Evolutionary conservation across 2,797 vertebrate species (phyloP).

Genomic region (Sibirionetta formosa): DNA sequence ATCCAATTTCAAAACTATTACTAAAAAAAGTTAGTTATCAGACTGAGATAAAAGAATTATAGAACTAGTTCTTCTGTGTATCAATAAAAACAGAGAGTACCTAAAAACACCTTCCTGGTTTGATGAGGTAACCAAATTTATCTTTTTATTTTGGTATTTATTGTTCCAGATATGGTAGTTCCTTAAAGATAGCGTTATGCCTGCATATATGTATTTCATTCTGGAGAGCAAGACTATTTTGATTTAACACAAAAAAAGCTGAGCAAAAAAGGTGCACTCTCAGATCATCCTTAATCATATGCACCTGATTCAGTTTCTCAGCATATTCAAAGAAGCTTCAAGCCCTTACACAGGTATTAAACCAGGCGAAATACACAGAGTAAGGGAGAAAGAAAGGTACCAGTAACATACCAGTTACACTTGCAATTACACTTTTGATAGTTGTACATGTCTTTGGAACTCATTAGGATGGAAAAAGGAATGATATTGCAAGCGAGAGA

Average conservation of each 20-base stretch:
- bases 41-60: background rate
- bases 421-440: background rate
- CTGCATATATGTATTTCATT: background rate
- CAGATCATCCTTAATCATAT: background rate
- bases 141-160: background rate
- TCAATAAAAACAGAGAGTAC: background rate
- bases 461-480: background rate
- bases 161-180: background rate
- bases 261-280: background rate
- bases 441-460: rapidly evolving
- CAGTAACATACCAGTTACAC: background rate
- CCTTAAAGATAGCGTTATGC: background rate
- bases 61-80: background rate
- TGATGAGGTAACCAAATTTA: background rate
- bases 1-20: background rate
- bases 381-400: background rate
- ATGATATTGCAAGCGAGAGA: background rate
- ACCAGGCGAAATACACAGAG: background rate
- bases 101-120: background rate
- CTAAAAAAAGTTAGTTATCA: background rate
- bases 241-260: background rate
- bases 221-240: background rate
- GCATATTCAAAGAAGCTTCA: background rate
- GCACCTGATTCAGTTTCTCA: background rate
- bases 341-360: rapidly evolving